Evolutionary conservation across 2,888 invertebrate genomes (phyloP).

Genomic region (Tanypteryx hageni): DNA sequence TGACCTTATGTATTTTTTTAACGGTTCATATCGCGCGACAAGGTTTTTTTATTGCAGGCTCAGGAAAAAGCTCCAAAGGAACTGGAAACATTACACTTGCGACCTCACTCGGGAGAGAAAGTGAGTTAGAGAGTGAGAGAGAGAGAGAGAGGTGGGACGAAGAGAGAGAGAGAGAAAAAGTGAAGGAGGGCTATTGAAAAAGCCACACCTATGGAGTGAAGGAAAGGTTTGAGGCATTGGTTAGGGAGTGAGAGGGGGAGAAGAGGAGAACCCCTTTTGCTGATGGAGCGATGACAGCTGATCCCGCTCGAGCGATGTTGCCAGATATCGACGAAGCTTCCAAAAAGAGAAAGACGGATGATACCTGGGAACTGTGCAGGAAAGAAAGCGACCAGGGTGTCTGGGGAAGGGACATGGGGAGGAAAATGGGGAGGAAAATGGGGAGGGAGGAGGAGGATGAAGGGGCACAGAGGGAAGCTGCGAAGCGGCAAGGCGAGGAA

Average conservation of each 20-base stretch:
- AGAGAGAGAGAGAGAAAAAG: neutral
- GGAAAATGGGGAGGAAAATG: neutral
- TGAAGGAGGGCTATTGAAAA: too few species aligned
- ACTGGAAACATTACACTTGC: too few species aligned
- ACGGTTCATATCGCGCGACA: too few species aligned
- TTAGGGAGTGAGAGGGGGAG: neutral
- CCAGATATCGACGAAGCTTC: neutral
- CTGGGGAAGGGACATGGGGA: neutral
- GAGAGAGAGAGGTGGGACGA: too few species aligned
- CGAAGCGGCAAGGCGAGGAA: neutral
- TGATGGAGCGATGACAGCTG: constrained; percentile 36
- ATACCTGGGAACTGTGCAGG: neutral
- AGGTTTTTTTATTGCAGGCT: too few species aligned
- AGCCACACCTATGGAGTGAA: neutral
- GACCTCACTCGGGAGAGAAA: too few species aligned
- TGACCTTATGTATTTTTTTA: too few species aligned
- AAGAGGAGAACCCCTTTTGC: neutral
- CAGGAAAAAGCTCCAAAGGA: too few species aligned
- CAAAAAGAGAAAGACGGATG: neutral
- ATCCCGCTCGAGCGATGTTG: constrained; percentile 2
- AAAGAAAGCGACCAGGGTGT: neutral
- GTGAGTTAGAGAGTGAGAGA: too few species aligned
- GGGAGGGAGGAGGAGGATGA: neutral
- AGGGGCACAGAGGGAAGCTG: neutral
- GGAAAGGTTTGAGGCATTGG: neutral